phyloP scores from a whole-genome alignment of 2,113 vertebrate species.

The Mohoua ochrocephala region DNA sequence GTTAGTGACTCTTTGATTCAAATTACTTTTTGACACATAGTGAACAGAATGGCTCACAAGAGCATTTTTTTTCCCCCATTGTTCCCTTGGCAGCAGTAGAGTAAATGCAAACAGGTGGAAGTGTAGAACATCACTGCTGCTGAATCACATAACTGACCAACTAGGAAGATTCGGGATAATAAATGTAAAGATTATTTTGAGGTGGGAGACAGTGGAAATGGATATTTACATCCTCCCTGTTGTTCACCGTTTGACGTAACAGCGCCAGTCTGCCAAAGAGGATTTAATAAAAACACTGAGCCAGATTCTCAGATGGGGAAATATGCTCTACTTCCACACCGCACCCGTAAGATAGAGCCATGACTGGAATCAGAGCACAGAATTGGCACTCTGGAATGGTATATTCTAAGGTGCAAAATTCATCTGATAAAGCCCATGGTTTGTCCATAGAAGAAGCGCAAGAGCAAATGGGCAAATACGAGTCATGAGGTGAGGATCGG shows the following conservation, averaged over 20 bases:
- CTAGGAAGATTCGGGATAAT: constrained; percentile 46
- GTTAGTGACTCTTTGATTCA: constrained; percentile 71
- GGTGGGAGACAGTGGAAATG: background rate
- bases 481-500: background rate
- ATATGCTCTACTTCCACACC: background rate
- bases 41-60: constrained; percentile 56
- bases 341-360: background rate
- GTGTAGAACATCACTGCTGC: constrained; percentile 2
- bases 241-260: background rate
- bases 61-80: constrained; percentile 63
- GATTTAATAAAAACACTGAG: background rate
- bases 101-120: constrained; percentile 72
- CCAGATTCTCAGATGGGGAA: background rate
- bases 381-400: background rate
- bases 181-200: constrained; percentile 59
- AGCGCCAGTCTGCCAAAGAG: background rate
- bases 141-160: constrained; percentile 9
- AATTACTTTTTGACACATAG: constrained; percentile 76
- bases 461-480: background rate
- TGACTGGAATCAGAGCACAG: background rate
- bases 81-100: constrained; percentile 62
- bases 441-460: background rate
- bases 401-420: background rate
- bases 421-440: accelerated
- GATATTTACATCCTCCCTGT: constrained; percentile 41